Percentiles rank a stretch among this genome's conserved stretches.
phyloP scores from a whole-genome alignment of 2,113 vertebrate species.

The Aegotheles bennettii region DNA sequence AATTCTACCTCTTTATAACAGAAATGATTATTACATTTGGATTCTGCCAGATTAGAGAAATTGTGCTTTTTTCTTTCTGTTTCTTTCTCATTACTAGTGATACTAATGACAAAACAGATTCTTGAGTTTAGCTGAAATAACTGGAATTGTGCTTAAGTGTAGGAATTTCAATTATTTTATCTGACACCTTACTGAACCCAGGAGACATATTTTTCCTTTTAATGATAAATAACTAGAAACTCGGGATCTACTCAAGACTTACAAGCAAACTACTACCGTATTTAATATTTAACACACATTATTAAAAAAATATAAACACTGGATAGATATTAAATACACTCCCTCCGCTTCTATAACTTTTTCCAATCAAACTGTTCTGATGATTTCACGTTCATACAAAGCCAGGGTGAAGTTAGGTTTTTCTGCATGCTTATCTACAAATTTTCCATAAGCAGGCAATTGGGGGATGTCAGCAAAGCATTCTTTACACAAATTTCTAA shows the following conservation, averaged over 20 bases:
- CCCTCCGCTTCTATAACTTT: not conserved
- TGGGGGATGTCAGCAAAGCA: not conserved
- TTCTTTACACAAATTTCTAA: not conserved
- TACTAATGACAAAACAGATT: not conserved
- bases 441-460: not conserved
- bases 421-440: not conserved
- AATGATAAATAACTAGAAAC: not conserved
- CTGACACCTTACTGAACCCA: not conserved
- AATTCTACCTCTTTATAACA: not conserved
- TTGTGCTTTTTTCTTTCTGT: too few species aligned
- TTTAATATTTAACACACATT: too few species aligned
- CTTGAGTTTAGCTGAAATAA: not conserved
- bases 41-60: not conserved
- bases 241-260: not conserved
- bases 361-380: not conserved
- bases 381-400: not conserved
- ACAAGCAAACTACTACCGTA: not conserved
- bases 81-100: not conserved
- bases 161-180: not conserved
- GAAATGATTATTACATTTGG: not conserved
- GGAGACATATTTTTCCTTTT: not conserved
- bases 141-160: not conserved
- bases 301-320: not conserved
- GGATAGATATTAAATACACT: not conserved
- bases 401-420: fast-evolving